Conservation (phyloP, 2,113 vertebrate genomes). For the Sceloporus undulatus region DNA sequence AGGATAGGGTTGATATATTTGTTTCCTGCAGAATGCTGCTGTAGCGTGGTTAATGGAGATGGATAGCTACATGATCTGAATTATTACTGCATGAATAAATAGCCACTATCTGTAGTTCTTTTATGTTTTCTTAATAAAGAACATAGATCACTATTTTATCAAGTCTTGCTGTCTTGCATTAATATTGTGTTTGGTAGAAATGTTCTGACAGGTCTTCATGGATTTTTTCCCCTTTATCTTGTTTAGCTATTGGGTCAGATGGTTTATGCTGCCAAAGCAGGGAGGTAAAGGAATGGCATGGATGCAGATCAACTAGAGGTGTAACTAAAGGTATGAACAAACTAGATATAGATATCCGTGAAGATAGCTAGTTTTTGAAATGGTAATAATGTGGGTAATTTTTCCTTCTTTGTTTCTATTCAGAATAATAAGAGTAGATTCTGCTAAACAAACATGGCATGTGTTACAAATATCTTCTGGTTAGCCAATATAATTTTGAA, state of each 20-base stretch:
- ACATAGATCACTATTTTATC: not conserved
- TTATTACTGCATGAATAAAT: not conserved
- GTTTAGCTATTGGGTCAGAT: constrained; percentile 93
- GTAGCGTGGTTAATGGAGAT: not conserved
- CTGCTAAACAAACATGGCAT: not conserved
- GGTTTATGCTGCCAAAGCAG: constrained; percentile 97
- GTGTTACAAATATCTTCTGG: not conserved
- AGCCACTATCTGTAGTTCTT: not conserved
- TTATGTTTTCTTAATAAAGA: not conserved
- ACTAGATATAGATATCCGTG: not conserved
- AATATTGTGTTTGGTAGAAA: constrained; percentile 4
- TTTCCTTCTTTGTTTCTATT: not conserved
- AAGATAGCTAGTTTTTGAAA: not conserved
- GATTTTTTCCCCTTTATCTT: constrained; percentile 7
- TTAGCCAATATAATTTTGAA: not conserved
- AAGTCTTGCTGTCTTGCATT: not conserved
- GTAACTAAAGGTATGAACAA: constrained; percentile 89
- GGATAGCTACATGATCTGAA: not conserved
- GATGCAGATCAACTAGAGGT: constrained; percentile 92
- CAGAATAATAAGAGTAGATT: not conserved
- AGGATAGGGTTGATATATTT: not conserved
- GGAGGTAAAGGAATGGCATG: constrained; percentile 98
- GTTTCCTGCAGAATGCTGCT: not conserved
- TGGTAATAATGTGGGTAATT: not conserved
- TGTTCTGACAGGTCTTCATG: not conserved